phyloP scores from a whole-genome alignment of 2,888 invertebrate species.

The Leptothorax acervorum region DNA sequence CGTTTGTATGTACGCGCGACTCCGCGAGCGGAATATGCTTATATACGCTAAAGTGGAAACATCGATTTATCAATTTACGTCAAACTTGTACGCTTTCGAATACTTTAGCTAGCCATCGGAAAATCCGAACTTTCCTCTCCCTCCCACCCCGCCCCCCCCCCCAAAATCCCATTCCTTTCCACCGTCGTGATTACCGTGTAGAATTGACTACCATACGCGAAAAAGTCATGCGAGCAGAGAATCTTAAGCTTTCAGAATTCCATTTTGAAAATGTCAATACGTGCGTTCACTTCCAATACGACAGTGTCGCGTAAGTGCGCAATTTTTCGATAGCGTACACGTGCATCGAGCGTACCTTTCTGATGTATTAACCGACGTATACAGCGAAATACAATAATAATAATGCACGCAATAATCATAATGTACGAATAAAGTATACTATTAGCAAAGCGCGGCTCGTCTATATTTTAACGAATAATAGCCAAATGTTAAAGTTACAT shows the following conservation, averaged over 20 bases:
- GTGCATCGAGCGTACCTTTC: background rate
- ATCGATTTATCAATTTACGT: constrained; percentile 48
- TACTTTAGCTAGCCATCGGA: constrained; percentile 21
- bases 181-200: constrained; percentile 30
- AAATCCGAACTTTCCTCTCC: constrained; percentile 16
- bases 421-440: no score
- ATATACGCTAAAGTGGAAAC: constrained; percentile 18
- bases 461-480: background rate
- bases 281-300: constrained; percentile 3
- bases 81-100: constrained; percentile 21
- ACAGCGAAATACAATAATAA: background rate
- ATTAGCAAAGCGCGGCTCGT: background rate
- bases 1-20: background rate
- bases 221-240: constrained; percentile 29
- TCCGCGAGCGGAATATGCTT: constrained; percentile 24
- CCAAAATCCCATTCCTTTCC: background rate
- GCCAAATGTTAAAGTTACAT: background rate
- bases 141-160: no score
- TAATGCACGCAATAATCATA: background rate
- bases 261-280: constrained; percentile 43
- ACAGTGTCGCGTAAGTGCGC: constrained; percentile 14
- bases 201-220: background rate
- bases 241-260: constrained; percentile 32
- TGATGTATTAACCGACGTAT: background rate
- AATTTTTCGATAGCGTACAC: constrained; percentile 4